Percentiles rank a stretch among this genome's conserved stretches.
These are phyloP conservation scores for Amazona guildingii DNA, from an alignment of 2,113 vertebrate genomes.

Conservation along the genomic window DNA sequence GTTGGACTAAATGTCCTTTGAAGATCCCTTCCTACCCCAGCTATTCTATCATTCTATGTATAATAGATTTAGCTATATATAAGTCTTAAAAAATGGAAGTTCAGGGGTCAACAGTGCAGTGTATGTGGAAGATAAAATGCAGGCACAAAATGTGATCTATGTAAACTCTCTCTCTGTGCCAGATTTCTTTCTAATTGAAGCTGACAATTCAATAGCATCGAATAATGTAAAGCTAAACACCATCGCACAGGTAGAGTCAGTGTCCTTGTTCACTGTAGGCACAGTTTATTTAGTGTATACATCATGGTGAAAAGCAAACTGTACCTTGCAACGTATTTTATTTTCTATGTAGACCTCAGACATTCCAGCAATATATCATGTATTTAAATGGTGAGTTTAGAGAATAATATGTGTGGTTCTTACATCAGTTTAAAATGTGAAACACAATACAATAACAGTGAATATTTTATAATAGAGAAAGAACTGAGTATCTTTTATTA, in stretches of 20 bases:
- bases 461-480: conserved; percentile 36
- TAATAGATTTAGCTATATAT: background rate
- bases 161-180: background rate
- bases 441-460: background rate
- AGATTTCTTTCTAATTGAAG: background rate
- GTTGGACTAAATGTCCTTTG: background rate
- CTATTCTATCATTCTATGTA: background rate
- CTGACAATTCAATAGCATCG: background rate
- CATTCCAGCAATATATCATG: background rate
- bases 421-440: background rate
- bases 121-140: background rate
- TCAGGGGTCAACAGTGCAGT: background rate
- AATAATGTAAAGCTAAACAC: background rate
- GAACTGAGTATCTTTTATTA: background rate
- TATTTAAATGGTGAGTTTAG: background rate
- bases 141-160: background rate
- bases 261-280: background rate
- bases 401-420: background rate
- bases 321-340: background rate
- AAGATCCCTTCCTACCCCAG: background rate
- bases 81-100: background rate
- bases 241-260: background rate
- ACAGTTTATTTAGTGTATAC: background rate
- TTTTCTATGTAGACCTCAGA: background rate
- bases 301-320: background rate